Percentiles rank a stretch among this genome's conserved stretches.
Evolutionary conservation across 2,888 invertebrate genomes (phyloP).

Genomic region (Harpagoxenus sublaevis): DNA sequence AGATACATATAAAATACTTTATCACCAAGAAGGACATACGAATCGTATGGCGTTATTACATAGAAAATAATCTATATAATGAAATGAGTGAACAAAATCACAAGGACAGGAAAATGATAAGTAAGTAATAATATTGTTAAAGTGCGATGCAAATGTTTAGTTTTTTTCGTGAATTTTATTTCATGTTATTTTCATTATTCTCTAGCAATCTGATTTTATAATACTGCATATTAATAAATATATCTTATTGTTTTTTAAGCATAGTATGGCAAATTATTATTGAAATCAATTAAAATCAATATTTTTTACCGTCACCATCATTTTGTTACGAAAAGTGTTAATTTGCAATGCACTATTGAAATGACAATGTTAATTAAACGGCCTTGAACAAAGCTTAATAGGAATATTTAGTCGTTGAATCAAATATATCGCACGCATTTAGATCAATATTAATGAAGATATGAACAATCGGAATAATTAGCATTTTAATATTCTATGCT

Average conservation of each 20-base stretch:
- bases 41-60: neutral
- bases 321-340: neutral
- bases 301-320: neutral
- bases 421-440: neutral
- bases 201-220: neutral
- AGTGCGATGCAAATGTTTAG: neutral
- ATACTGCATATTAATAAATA: neutral
- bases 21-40: neutral
- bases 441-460: constrained; percentile 53
- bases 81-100: neutral
- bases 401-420: neutral
- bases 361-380: neutral
- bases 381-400: constrained; percentile 22
- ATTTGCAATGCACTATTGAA: constrained; percentile 2
- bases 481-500: constrained; percentile 26
- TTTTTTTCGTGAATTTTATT: neutral
- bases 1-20: neutral
- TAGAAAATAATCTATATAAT: neutral
- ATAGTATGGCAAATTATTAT: neutral
- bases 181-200: neutral
- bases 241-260: neutral
- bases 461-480: constrained; percentile 52
- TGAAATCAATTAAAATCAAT: neutral
- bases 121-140: neutral
- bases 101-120: neutral